Evolutionary conservation across 2,888 invertebrate genomes (phyloP).

Genomic region (Dinocampus coccinellae): DNA sequence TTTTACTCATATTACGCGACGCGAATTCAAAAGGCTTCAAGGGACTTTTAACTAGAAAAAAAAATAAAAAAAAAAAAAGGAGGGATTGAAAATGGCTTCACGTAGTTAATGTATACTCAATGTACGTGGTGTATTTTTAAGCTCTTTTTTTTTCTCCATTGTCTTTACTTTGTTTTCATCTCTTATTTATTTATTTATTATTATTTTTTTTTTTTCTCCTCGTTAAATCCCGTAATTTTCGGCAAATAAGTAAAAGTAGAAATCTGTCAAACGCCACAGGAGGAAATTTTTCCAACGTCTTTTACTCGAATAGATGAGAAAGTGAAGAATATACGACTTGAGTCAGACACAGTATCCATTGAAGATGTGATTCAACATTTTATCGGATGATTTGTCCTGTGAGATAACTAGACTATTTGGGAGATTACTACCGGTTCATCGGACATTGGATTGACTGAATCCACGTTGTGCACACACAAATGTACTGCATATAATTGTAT

Average conservation of each 20-base stretch:
- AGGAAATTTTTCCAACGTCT: no score
- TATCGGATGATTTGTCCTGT: neutral
- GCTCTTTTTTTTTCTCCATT: neutral
- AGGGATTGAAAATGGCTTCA: slow-evolving; percentile 29
- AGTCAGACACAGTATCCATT: neutral
- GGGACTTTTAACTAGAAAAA: slow-evolving; percentile 14
- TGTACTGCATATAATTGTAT: neutral
- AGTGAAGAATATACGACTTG: neutral
- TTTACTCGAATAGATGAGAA: neutral
- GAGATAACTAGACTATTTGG: slow-evolving; percentile 23
- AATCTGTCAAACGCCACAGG: neutral
- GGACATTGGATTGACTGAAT: slow-evolving; percentile 3
- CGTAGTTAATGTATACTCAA: neutral
- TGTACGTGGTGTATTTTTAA: neutral
- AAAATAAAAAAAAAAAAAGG: no score
- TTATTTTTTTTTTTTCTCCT: neutral
- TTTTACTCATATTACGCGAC: slow-evolving; percentile 28
- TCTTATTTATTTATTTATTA: neutral
- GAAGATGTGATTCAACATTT: neutral
- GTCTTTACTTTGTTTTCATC: neutral
- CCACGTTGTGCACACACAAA: neutral
- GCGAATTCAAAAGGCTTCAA: slow-evolving; percentile 23
- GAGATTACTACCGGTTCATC: neutral
- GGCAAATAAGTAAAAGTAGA: neutral
- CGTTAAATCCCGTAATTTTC: neutral